Percentiles rank a stretch among this genome's conserved stretches.
Conservation (phyloP, 2,113 vertebrate species). For the Leiothrix lutea region DNA sequence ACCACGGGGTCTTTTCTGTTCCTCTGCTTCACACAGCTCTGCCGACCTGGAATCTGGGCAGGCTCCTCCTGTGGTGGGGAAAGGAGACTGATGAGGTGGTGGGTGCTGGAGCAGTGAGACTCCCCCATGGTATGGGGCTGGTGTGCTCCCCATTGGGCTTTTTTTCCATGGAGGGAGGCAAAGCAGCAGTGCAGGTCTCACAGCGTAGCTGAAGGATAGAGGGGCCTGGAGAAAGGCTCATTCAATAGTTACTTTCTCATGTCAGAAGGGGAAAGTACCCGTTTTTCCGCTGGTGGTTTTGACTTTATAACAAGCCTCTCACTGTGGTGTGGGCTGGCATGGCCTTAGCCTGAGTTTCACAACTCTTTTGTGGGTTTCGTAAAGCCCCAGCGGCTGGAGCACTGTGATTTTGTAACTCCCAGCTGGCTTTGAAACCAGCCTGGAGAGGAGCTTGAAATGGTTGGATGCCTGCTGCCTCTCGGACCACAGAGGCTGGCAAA, state of each 20-base stretch:
- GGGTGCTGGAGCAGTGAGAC: background rate
- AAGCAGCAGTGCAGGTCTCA: background rate
- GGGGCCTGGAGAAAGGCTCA: background rate
- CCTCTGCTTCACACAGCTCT: background rate
- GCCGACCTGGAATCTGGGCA: fast-evolving
- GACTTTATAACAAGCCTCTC: background rate
- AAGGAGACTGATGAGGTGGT: background rate
- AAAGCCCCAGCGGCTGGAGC: background rate
- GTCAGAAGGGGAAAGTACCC: background rate
- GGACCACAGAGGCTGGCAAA: background rate
- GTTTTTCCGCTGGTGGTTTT: background rate
- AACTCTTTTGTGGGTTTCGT: background rate
- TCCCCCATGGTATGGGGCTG: fast-evolving
- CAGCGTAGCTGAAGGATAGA: fast-evolving
- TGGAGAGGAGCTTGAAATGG: background rate
- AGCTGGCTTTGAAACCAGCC: background rate
- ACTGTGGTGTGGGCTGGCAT: background rate
- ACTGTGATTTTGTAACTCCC: constrained; percentile 9
- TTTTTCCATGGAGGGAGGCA: background rate
- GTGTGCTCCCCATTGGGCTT: background rate
- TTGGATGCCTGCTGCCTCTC: background rate
- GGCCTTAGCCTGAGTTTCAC: background rate
- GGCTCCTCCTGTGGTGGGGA: background rate
- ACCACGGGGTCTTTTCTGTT: background rate
- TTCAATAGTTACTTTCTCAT: background rate